Percentiles rank a stretch among this genome's conserved stretches.
phyloP scores from a whole-genome alignment of 2,113 vertebrate species.

The Lycaon pictus region DNA sequence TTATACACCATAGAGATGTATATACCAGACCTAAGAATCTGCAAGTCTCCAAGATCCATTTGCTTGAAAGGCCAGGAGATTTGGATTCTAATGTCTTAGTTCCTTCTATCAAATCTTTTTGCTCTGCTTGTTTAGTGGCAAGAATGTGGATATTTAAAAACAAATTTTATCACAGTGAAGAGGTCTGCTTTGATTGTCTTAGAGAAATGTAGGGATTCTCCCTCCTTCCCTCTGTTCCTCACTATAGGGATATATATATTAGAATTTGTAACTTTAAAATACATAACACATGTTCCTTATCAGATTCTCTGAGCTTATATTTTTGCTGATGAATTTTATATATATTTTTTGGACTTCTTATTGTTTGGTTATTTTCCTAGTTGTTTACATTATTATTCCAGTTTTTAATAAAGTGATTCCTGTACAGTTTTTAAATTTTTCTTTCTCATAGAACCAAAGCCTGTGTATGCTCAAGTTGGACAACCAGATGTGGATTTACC shows the following conservation, averaged over 20 bases:
- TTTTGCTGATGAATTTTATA: not conserved
- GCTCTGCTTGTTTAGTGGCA: not conserved
- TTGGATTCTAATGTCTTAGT: not conserved
- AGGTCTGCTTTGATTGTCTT: not conserved
- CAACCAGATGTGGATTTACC: constrained; percentile 99
- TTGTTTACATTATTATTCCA: not conserved
- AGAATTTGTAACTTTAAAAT: not conserved
- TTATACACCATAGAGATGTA: not conserved
- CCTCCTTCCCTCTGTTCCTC: not conserved
- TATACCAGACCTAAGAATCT: not conserved
- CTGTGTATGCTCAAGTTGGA: constrained; percentile 98
- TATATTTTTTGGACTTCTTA: not conserved
- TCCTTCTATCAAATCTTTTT: not conserved
- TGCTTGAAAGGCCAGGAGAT: not conserved
- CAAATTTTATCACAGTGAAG: not conserved
- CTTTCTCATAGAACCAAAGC: constrained; percentile 93
- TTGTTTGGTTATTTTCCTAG: not conserved
- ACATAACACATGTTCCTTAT: not conserved
- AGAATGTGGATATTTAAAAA: not conserved
- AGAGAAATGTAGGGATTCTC: not conserved
- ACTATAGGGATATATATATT: too few relatives aligned
- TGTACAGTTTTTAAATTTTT: not conserved
- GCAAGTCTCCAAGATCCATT: not conserved
- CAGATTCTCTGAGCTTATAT: not conserved
- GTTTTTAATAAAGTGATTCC: constrained; percentile 9